Base-by-base conservation (phyloP, 2,113 vertebrate genomes). In the Sitta europaea region DNA sequence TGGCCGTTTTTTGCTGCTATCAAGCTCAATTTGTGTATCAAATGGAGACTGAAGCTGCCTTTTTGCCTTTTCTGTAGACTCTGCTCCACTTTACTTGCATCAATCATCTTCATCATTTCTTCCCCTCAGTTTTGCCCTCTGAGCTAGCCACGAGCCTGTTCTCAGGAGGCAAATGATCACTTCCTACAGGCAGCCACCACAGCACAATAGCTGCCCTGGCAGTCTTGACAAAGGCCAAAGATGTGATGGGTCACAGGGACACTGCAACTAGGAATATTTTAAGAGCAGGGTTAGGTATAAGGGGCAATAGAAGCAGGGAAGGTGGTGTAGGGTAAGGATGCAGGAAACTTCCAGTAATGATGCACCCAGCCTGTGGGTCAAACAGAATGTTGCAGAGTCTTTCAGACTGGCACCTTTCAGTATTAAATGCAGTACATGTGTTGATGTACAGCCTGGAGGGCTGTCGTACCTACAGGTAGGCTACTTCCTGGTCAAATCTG, bases 1-100 rank as follows among this genome's bases (percentile, higher is more conserved):
- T 71, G 90, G 86, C 92, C 86, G 65, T 94, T 89, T 95, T 68
- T 95, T 97, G 96, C 96, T 97, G 96, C 94, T 93, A 86, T 81
- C 38, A 75, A 95, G 68, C 79, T 96, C 87, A 85, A 24, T 94
- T 81, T 84, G 43, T 88, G 40, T 82, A 96, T 97, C 89, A 89
- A 78, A 96, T 91, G 86, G 91, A 96, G 83, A 86, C 74, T 95
- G 94, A 95, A 94, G 90, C 86, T 93, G 81, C 92, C 79, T 88
- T 86, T 85, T 78, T 94, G 63, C 63, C 68, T 90, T 89, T 76
- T 80, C 76, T 76, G 68, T 95, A 94, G 80, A 86, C 51, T 89
- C 84, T 77, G 72, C 76, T 93, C 82, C 82, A 75, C 53, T 92
- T 86, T 80, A 62, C 76, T 85, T 90, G 74, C 54, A 76, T 80